A percentile compares a stretch with the other conserved stretches of the same genome.
Conservation (phyloP, 2,888 invertebrate species). For the Aspidapion aeneum region DNA sequence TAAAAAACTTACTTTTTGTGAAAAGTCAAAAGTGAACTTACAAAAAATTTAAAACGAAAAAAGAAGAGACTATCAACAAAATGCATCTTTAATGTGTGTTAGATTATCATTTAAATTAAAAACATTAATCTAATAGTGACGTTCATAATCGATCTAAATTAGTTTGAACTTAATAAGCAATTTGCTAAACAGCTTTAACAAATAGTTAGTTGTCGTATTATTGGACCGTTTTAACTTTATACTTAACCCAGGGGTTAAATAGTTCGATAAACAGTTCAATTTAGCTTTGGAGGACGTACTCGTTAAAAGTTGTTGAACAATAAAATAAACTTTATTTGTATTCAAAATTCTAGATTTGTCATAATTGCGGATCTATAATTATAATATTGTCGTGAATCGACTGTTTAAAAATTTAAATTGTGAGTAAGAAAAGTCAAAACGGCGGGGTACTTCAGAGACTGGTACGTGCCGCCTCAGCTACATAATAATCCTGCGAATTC, state of each 20-base stretch:
- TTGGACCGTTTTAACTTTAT: conserved; percentile 16
- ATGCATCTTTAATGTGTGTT: too few species aligned
- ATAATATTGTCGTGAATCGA: not conserved
- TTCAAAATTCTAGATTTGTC: not conserved
- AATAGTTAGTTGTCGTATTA: not conserved
- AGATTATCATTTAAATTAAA: too few species aligned
- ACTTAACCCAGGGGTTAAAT: conserved; percentile 24
- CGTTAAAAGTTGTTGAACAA: not conserved
- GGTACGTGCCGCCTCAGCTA: conserved; percentile 19
- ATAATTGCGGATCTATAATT: not conserved
- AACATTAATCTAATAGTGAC: not conserved
- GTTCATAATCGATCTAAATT: not conserved
- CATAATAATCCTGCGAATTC: conserved; percentile 21
- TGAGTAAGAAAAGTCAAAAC: conserved; percentile 11
- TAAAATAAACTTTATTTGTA: not conserved
- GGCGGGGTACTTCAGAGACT: conserved; percentile 23
- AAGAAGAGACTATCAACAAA: too few species aligned
- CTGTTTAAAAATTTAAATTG: too few species aligned
- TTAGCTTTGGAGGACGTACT: conserved; percentile 4
- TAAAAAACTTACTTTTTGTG: too few species aligned
- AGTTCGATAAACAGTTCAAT: conserved; percentile 25
- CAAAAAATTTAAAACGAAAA: too few species aligned
- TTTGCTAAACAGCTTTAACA: not conserved
- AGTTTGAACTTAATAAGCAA: not conserved
- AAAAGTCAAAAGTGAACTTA: too few species aligned